These are phyloP conservation scores for Acanthis flammea DNA, from an alignment of 2,797 vertebrate species.

Conservation along the genomic window DNA sequence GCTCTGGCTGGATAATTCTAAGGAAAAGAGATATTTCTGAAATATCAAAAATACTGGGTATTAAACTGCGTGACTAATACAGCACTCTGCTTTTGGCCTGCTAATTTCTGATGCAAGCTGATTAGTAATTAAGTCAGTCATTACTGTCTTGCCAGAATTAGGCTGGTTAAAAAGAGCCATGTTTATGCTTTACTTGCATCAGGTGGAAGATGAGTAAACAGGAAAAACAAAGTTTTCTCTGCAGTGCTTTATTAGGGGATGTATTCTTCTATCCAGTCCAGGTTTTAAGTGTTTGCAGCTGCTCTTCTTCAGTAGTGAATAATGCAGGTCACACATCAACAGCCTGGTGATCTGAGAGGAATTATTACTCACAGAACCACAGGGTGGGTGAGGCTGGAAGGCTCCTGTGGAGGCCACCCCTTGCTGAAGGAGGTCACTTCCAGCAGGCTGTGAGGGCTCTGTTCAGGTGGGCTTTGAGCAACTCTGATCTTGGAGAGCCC, in stretches of 20 bases:
- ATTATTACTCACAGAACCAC: background rate
- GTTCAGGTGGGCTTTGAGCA: background rate
- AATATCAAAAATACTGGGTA: background rate
- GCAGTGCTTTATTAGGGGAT: background rate
- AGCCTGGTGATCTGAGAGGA: background rate
- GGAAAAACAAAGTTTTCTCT: background rate
- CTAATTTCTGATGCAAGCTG: background rate
- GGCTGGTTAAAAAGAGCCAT: background rate
- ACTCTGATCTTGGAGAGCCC: background rate
- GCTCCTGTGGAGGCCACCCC: background rate
- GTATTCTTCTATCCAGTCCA: background rate
- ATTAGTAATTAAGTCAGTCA: background rate
- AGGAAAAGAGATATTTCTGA: background rate
- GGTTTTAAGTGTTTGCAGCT: background rate
- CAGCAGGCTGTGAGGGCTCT: accelerated
- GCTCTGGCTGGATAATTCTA: background rate
- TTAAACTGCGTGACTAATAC: background rate
- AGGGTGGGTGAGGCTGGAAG: background rate
- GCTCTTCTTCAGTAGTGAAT: background rate
- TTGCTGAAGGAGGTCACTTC: background rate
- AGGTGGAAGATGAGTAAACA: background rate
- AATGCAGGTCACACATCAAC: background rate
- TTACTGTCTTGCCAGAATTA: constrained; percentile 9
- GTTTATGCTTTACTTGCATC: background rate
- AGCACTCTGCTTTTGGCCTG: background rate